Evolutionary conservation across 1,140 invertebrate species (phyloP).

Genomic region (Monomorium pharaonis): DNA sequence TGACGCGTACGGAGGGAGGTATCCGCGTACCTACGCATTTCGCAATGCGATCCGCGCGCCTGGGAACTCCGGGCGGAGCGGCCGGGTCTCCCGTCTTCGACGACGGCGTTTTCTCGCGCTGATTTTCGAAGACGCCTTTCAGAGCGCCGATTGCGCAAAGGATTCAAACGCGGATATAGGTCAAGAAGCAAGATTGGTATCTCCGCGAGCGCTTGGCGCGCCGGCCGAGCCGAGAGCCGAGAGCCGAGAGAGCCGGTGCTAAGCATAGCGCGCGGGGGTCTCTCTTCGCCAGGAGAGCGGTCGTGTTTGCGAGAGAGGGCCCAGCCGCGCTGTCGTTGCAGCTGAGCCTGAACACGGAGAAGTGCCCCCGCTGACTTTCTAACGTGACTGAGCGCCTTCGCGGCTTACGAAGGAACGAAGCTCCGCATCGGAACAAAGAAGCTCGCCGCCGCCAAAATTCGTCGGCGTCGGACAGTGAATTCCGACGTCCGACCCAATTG

Average conservation of each 20-base stretch:
- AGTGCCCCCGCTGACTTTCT: slow-evolving; percentile 78
- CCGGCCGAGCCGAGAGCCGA: slow-evolving; percentile 43
- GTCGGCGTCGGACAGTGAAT: neutral
- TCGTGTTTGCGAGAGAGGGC: slow-evolving; percentile 25
- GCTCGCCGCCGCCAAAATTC: slow-evolving; percentile 23
- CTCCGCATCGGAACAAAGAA: neutral
- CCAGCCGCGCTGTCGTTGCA: slow-evolving; percentile 17
- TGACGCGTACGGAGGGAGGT: slow-evolving; percentile 15
- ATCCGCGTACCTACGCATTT: slow-evolving; percentile 36
- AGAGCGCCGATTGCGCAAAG: slow-evolving; percentile 80
- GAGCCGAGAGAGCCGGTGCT: slow-evolving; percentile 45
- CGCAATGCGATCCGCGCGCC: slow-evolving; percentile 41
- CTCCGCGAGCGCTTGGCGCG: slow-evolving; percentile 70
- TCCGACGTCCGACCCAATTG: neutral
- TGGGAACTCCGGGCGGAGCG: slow-evolving; percentile 14
- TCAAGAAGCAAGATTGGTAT: slow-evolving; percentile 85
- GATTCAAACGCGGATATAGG: slow-evolving; percentile 83
- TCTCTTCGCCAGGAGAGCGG: slow-evolving; percentile 35
- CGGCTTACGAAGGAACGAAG: slow-evolving; percentile 75
- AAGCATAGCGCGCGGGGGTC: slow-evolving; percentile 47
- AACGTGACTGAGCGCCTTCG: slow-evolving; percentile 82
- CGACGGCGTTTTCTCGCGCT: slow-evolving; percentile 60
- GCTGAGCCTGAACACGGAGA: slow-evolving; percentile 26
- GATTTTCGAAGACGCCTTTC: slow-evolving; percentile 81
- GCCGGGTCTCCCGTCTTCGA: slow-evolving; percentile 20